Evolutionary conservation across 2,797 vertebrate genomes (phyloP).

Genomic region (Malurus leucopterus): DNA sequence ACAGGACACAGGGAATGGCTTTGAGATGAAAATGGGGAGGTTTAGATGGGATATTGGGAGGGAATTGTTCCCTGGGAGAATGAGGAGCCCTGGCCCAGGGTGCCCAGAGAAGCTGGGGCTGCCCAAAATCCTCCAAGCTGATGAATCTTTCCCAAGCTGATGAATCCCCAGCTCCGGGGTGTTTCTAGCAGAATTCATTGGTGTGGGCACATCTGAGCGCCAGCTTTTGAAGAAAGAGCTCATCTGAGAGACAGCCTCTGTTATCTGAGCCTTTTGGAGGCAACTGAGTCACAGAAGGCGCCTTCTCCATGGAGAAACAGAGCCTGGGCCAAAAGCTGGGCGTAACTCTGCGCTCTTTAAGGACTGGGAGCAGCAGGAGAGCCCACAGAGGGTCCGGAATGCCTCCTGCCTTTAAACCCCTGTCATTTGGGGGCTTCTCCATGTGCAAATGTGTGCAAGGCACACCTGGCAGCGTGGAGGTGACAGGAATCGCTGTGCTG

Average conservation of each 20-base stretch:
- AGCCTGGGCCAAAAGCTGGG: neutral
- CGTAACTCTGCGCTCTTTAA: rapidly evolving
- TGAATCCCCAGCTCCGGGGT: neutral
- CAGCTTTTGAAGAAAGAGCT: neutral
- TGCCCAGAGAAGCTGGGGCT: neutral
- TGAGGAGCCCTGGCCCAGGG: neutral
- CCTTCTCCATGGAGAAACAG: neutral
- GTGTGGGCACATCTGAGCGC: neutral
- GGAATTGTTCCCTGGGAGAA: neutral
- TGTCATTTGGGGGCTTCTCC: neutral
- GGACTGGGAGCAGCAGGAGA: neutral
- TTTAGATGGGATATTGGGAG: rapidly evolving
- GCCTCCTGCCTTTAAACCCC: neutral
- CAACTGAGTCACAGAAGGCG: neutral
- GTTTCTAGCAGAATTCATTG: neutral
- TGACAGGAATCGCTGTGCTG: neutral
- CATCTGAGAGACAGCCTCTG: neutral
- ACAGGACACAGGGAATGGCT: neutral
- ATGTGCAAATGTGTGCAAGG: neutral
- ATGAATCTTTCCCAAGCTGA: neutral
- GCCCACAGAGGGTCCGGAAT: neutral
- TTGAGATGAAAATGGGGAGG: rapidly evolving
- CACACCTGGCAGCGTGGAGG: neutral
- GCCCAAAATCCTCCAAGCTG: neutral
- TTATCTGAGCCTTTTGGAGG: neutral